Base-by-base conservation (phyloP, 1,140 invertebrate genomes). In the Gonatopus flavifemur region DNA sequence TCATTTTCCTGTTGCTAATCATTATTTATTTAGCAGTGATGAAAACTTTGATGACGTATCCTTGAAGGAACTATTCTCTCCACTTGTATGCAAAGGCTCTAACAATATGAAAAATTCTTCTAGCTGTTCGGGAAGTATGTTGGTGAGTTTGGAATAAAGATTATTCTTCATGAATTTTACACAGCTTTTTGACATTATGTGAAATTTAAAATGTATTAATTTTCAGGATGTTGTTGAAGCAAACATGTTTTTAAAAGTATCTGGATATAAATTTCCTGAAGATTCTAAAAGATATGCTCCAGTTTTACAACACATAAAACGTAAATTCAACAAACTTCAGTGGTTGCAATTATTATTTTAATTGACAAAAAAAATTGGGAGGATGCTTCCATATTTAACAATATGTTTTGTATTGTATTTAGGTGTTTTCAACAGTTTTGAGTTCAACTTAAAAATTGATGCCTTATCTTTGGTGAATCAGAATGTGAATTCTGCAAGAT, bases 401-500 rank as follows among this genome's bases (percentile, higher is more conserved):
- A 55, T 36, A 28, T 49, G 49, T 58, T 49, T 31, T 55, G 36
- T 38, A 47, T 38, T 46, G 52, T 55, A 53, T 70, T 49, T 74
- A 84, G 79, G 57, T 59, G 57, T 63, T 47, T 77, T 70, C 50
- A 69, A 71, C 57, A 67, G 63, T 50, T 61, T 72, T 3, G 80
- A 81, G 57, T 83, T 88, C 57, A 79, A 82, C 8, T 61, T 89
- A 18, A 78, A 83, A 59, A 74, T 90, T 33, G 89, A 92, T 70
- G 82, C 84, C 4, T 68, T 92, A 55, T 84, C 87, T 2, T 81
- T 90, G 56, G 83, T 90, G 1, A 82, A 84, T 52, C 74, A 70
- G 31, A 84, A 82, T 55, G 82, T 84, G 8, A 85, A 81, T 62
- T 63, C 85, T 15, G 70, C 78, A 49, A 81, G 85, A 15, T 62